A percentile compares a stretch with the other conserved stretches of the same genome.
phyloP scores from a whole-genome alignment of 64 coral and sea anemone genomes.

The Montipora efflorescens region DNA sequence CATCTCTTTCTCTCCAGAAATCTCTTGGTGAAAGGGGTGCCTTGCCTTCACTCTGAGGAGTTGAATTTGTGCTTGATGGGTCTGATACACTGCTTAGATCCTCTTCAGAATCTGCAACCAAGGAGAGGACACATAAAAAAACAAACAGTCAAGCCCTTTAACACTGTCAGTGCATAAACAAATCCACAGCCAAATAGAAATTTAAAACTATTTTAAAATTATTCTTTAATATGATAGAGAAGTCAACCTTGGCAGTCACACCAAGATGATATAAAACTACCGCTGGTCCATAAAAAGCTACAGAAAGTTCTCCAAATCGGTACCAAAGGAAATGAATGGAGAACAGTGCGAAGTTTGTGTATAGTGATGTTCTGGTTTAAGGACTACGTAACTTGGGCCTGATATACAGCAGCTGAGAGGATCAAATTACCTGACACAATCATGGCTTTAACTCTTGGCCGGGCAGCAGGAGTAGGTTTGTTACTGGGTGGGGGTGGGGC shows the following conservation, averaged over 20 bases:
- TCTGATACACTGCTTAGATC: slow-evolving; percentile 70
- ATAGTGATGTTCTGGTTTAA: no score
- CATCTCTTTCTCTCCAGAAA: slow-evolving; percentile 61
- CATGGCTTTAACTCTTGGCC: slow-evolving; percentile 33
- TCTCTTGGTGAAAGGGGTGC: slow-evolving; percentile 48
- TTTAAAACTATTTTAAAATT: no score
- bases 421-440: background rate
- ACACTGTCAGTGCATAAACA: background rate
- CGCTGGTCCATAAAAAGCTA: no score
- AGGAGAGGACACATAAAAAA: background rate
- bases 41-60: slow-evolving; percentile 48
- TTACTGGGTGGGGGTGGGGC: slow-evolving; percentile 76
- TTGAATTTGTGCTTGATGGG: slow-evolving; percentile 53
- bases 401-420: background rate
- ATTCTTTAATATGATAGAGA: no score
- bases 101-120: slow-evolving; percentile 85
- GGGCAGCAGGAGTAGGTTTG: background rate
- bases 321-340: no score
- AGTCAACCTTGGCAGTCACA: no score
- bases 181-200: background rate
- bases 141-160: background rate
- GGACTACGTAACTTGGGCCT: no score
- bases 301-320: no score
- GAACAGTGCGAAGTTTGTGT: no score
- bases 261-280: no score